These are phyloP conservation scores for Gambusia yucatana DNA, from an alignment of 2,797 vertebrate genomes.

Conservation along the genomic window DNA sequence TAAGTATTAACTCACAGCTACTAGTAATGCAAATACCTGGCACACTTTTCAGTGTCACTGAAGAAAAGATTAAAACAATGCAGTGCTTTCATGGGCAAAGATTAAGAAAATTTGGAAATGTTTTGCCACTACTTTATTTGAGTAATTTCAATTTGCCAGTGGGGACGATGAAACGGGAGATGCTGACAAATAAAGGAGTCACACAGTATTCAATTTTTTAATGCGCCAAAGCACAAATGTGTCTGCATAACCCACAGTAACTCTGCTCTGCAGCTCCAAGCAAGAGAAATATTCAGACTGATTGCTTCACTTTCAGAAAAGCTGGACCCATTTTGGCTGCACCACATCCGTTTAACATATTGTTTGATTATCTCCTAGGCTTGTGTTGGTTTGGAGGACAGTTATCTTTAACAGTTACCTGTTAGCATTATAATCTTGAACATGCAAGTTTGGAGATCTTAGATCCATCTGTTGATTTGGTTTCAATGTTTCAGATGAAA, in stretches of 20 bases:
- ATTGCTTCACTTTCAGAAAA: constrained; percentile 33
- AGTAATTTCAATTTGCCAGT: constrained; percentile 14
- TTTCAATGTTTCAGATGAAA: constrained; percentile 6
- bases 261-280: constrained; percentile 13
- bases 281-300: constrained; percentile 19
- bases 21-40: not conserved
- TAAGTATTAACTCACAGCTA: not conserved
- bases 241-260: constrained; percentile 26
- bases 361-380: not conserved
- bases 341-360: constrained; percentile 8
- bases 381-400: constrained; percentile 4
- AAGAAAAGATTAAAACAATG: not conserved
- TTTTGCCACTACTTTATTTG: constrained; percentile 18
- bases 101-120: not conserved
- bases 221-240: constrained; percentile 30
- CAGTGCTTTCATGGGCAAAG: not conserved
- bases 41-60: not conserved
- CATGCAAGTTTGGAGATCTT: constrained; percentile 39
- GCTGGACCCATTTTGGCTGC: not conserved
- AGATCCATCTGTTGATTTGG: constrained; percentile 19
- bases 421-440: constrained; percentile 4
- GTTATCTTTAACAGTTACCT: not conserved
- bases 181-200: constrained; percentile 13
- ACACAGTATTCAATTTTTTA: constrained; percentile 14
- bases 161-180: constrained; percentile 1